Base-by-base conservation (phyloP, 1,140 invertebrate species). In the Drosophila pseudoobscura region DNA sequence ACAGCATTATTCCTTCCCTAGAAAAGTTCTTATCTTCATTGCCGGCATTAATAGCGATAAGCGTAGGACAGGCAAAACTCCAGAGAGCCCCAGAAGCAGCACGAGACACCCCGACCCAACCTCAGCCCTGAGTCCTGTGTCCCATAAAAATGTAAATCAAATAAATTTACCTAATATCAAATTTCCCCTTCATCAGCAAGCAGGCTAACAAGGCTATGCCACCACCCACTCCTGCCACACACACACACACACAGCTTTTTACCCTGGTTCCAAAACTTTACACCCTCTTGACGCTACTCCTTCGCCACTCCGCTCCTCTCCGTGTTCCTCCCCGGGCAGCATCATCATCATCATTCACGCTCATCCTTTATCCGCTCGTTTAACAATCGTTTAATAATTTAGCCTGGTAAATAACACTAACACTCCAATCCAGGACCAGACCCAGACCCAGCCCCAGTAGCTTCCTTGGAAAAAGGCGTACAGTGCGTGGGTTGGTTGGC, bases 321-420 rank as follows among this genome's bases (percentile, higher is more conserved):
- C 51, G 17, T 31, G 47, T 69, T 39, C 62, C 65, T 49, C 52
- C 64, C 35, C 35, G 45, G 29, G 52, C 71, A 58, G 11, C 72
- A 75, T 74, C 73, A 75, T 74, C 73, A 85, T 85, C 80, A 85
- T 85, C 82, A 85, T 85, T 85, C 82, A 85, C 82, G 82, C 82
- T 88, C 82, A 87, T 87, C 83, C 83, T 88, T 88, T 88, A 88
- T 88, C 83, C 83, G 83, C 83, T 88, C 83, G 83, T 88, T 88
- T 88, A 88, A 88, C 83, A 88, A 88, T 88, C 83, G 84, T 88
- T 88, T 88, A 88, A 88, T 88, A 88, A 88, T 88, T 88, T 88
- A 83, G 83, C 78, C 83, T 83, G 83, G 83, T 88, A 89, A 88
- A 88, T 88, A 88, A 88, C 83, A 88, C 83, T 88, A 77, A 82